Evolutionary conservation across 1,140 invertebrate genomes (phyloP), one percentile per base, ranked within the genome.

Genomic region (Drosophila lini): DNA sequence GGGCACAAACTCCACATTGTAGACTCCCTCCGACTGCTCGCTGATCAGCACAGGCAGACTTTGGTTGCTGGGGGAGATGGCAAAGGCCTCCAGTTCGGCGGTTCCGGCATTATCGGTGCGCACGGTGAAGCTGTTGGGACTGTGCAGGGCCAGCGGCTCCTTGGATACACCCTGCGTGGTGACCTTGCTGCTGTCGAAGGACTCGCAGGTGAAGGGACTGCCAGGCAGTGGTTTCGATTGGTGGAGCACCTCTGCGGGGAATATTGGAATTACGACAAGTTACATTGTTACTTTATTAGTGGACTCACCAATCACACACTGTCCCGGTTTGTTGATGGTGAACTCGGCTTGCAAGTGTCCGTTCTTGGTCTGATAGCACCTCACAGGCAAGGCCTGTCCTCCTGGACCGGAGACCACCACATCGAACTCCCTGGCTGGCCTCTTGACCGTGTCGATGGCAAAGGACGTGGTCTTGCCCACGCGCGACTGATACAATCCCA

Each of bases 331-430:
- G 78, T 96, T 95, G 11, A 98, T 97, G 10, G 96, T 97, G 89
- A 97, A 99, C 92, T 99, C 98, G 0, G 97, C 98, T 84, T 98
- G 94, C 44, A 99, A 93, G 90, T 97, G 96, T 11, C 97, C 97
- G 81, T 98, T 98, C 92, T 98, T 97, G 71, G 98, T 98, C 92
- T 98, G 97, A 92, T 98, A 99, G 92, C 98, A 99, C 58, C 97
- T 94, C 2, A 99, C 98, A 0, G 98, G 97, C 25, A 99, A 94
- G 0, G 98, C 97, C 75, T 97, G 96, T 8, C 98, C 96, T 40
- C 96, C 96, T 0, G 98, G 97, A 13, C 98, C 97, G 0, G 95
- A 96, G 1, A 98, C 96, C 0, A 98, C 96, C 1, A 98, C 97
- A 91, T 98, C 97, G 84, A 98, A 98, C 85, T 98, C 97, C 70